A percentile compares a stretch with the other conserved stretches of the same genome.
Evolutionary conservation across 1,140 invertebrate species (phyloP).

Genomic region (Vanessa atalanta): DNA sequence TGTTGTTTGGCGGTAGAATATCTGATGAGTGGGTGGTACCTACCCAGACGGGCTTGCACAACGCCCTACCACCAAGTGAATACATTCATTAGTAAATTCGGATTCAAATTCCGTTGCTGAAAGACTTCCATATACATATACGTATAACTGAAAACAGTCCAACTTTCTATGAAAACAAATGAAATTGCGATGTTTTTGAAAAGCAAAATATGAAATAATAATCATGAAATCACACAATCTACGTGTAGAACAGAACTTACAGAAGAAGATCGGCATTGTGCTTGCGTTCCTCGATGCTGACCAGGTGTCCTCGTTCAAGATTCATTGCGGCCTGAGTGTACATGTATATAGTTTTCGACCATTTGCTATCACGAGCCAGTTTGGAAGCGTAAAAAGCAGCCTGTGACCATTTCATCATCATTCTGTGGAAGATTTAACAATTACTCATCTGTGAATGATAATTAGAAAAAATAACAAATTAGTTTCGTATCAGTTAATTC

Average conservation of each 20-base stretch:
- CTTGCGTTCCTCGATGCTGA: conserved; percentile 63
- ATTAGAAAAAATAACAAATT: too few relatives aligned
- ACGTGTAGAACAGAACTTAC: conserved; percentile 60
- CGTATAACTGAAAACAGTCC: too few relatives aligned
- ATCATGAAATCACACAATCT: background rate
- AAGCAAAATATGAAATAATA: background rate
- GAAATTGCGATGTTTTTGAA: background rate
- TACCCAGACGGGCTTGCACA: too few relatives aligned
- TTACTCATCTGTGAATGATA: background rate
- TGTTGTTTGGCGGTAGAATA: too few relatives aligned
- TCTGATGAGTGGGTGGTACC: too few relatives aligned
- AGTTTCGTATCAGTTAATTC: too few relatives aligned
- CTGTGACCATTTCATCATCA: conserved; percentile 59
- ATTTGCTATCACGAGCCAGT: conserved; percentile 90
- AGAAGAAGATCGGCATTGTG: conserved; percentile 83
- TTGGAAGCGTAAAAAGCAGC: conserved; percentile 81
- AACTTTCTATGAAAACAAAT: too few relatives aligned
- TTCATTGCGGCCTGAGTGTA: conserved; percentile 94
- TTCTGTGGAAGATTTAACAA: conserved; percentile 39
- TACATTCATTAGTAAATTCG: too few relatives aligned
- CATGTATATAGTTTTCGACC: conserved; percentile 95
- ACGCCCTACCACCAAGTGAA: too few relatives aligned
- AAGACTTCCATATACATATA: too few relatives aligned
- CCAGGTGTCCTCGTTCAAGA: conserved; percentile 84
- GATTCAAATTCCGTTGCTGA: too few relatives aligned